Evolutionary conservation across 1,140 invertebrate genomes (phyloP).

Genomic region (Leptopilina clavipes): DNA sequence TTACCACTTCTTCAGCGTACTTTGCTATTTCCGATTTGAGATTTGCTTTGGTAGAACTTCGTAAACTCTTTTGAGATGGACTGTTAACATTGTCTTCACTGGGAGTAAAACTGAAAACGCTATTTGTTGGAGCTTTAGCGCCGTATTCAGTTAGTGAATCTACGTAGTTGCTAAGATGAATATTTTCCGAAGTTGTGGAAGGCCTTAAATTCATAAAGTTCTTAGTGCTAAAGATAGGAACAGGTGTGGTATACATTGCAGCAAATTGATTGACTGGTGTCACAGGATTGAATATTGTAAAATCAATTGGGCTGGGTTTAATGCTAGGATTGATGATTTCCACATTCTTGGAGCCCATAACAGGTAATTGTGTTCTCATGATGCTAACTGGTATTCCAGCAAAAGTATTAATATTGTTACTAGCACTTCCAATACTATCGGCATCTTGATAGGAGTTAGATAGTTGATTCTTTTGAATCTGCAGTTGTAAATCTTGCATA

Average conservation of each 20-base stretch:
- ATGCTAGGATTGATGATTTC: conserved; percentile 71
- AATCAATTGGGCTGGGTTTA: conserved; percentile 61
- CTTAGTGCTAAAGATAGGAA: conserved; percentile 67
- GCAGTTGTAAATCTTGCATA: conserved; percentile 61
- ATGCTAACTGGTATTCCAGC: conserved; percentile 40
- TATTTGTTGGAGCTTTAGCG: conserved; percentile 53
- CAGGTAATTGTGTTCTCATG: conserved; percentile 64
- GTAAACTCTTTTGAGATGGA: conserved; percentile 64
- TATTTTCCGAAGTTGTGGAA: conserved; percentile 44
- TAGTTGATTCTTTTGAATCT: conserved; percentile 57
- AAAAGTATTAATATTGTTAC: conserved; percentile 56
- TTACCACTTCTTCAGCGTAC: conserved; percentile 73
- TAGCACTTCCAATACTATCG: conserved; percentile 62
- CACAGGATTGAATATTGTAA: conserved; percentile 52
- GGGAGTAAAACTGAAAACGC: conserved; percentile 69
- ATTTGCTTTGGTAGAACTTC: conserved; percentile 60
- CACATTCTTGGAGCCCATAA: conserved; percentile 65
- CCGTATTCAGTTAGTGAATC: conserved; percentile 65
- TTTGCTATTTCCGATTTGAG: conserved; percentile 65
- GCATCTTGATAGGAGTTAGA: conserved; percentile 47
- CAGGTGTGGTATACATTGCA: conserved; percentile 66
- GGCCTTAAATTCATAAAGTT: conserved; percentile 59
- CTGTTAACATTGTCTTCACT: conserved; percentile 67
- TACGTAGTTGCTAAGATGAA: conserved; percentile 59
- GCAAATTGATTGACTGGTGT: conserved; percentile 62